These are phyloP conservation scores for Brachymystax lenok DNA, from an alignment of 2,797 vertebrate species.

Conservation along the genomic window DNA sequence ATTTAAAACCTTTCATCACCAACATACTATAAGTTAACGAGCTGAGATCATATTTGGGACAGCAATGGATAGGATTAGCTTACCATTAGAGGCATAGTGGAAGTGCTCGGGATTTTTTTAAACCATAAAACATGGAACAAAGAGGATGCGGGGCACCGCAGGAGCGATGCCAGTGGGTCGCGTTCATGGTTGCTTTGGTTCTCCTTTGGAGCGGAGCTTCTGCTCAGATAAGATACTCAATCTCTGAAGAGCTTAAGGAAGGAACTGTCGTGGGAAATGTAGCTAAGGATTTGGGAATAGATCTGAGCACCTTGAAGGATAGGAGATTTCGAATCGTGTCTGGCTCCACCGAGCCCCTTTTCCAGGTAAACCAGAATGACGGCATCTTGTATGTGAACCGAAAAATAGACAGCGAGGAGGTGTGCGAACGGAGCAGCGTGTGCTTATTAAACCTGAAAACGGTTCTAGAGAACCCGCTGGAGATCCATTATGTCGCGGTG, in stretches of 20 bases:
- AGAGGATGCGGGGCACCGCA: not conserved
- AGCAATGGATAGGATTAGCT: not conserved
- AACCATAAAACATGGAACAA: conserved; percentile 8
- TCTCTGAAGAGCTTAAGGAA: conserved; percentile 67
- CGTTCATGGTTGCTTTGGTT: conserved; percentile 34
- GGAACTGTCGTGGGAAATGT: conserved; percentile 76
- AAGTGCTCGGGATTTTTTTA: not conserved
- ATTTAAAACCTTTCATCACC: not conserved
- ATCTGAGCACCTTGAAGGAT: conserved; percentile 55
- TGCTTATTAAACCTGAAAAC: conserved; percentile 76
- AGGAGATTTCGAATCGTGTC: conserved; percentile 74
- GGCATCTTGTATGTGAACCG: conserved; percentile 55
- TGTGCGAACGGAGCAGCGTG: conserved; percentile 51
- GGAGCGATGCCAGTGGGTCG: conserved; percentile 7
- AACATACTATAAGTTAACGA: not conserved
- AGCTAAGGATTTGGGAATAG: conserved; percentile 75
- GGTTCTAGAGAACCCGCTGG: conserved; percentile 75
- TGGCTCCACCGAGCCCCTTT: conserved; percentile 56
- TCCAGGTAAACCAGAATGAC: conserved; percentile 54
- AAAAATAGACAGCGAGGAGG: conserved; percentile 66
- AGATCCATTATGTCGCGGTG: conserved; percentile 75
- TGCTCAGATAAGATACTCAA: conserved; percentile 67
- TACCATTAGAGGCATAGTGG: not conserved
- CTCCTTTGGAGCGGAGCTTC: conserved; percentile 23
- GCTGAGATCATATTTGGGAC: not conserved